A percentile compares a stretch with the other conserved stretches of the same genome.
Conservation (phyloP, 2,888 invertebrate species). For the Drosophila lutescens region DNA sequence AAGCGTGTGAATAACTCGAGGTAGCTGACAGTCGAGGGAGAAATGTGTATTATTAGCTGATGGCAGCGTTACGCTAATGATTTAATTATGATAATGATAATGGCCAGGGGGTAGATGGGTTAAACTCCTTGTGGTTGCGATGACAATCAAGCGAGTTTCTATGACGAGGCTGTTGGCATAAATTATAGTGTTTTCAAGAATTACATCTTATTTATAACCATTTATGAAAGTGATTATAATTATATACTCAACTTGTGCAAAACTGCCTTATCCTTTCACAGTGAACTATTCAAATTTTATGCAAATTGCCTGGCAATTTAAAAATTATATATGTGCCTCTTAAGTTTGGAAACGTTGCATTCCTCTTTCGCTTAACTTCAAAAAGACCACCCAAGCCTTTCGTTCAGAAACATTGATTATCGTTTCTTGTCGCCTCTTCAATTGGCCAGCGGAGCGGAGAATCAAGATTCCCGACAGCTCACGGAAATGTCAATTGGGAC, state of each 20-base stretch:
- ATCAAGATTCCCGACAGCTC: slow-evolving; percentile 19
- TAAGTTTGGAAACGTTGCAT: neutral
- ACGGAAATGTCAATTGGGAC: slow-evolving; percentile 42
- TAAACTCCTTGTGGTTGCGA: slow-evolving; percentile 6
- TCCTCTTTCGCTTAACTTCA: neutral
- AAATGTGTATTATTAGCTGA: slow-evolving; percentile 40
- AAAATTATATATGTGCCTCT: slow-evolving; percentile 11
- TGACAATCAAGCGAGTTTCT: neutral
- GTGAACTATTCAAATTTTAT: slow-evolving; percentile 22
- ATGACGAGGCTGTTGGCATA: neutral
- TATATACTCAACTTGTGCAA: neutral
- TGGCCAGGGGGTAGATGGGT: slow-evolving; percentile 38
- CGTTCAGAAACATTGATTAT: slow-evolving; percentile 42
- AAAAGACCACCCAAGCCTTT: slow-evolving; percentile 34
- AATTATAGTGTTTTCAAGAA: neutral
- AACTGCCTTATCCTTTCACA: slow-evolving; percentile 2
- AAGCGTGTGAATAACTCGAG: slow-evolving; percentile 35
- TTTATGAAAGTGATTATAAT: too few relatives aligned
- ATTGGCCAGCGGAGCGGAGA: slow-evolving; percentile 25
- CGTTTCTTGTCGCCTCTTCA: slow-evolving; percentile 35
- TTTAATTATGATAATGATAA: slow-evolving; percentile 73
- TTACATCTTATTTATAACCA: neutral
- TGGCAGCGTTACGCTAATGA: slow-evolving; percentile 64
- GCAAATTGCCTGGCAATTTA: slow-evolving; percentile 25
- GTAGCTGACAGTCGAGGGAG: slow-evolving; percentile 37